These are phyloP conservation scores for Coleophora deauratella DNA, from an alignment of 2,888 invertebrate genomes.

Conservation along the genomic window DNA sequence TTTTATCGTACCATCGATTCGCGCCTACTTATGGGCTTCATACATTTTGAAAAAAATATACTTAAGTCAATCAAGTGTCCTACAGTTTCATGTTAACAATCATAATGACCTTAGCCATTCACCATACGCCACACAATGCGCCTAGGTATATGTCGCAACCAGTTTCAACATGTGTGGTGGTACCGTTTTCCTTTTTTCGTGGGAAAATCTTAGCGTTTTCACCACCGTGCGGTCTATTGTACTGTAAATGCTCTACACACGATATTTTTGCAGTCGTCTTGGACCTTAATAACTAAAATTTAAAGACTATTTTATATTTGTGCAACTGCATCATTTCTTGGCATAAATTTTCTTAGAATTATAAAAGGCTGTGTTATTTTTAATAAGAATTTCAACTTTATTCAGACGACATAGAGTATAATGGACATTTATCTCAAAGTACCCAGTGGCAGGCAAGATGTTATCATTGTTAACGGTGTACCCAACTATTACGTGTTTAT, in stretches of 20 bases:
- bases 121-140: slow-evolving; percentile 35
- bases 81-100: slow-evolving; percentile 20
- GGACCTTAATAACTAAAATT: not conserved
- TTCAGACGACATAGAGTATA: slow-evolving; percentile 1
- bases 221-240: slow-evolving; percentile 43
- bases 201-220: slow-evolving; percentile 61
- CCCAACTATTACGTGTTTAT: slow-evolving; percentile 28
- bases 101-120: slow-evolving; percentile 23
- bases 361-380: slow-evolving; percentile 5
- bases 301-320: not conserved
- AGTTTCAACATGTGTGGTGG: slow-evolving; percentile 41
- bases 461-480: slow-evolving; percentile 37
- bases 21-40: too few species aligned
- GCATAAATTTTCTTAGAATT: slow-evolving; percentile 16
- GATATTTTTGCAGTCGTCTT: not conserved
- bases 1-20: too few species aligned
- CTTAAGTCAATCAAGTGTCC: not conserved
- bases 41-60: too few species aligned
- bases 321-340: not conserved
- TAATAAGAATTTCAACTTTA: slow-evolving; percentile 4
- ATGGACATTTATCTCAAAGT: not conserved
- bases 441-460: slow-evolving; percentile 9
- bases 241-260: slow-evolving; percentile 20
- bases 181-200: slow-evolving; percentile 67
- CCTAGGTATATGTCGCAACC: slow-evolving; percentile 35